Percentiles rank a stretch among this genome's conserved stretches.
Evolutionary conservation across 2,113 vertebrate species (phyloP).

Genomic region (Burhinus oedicnemus): DNA sequence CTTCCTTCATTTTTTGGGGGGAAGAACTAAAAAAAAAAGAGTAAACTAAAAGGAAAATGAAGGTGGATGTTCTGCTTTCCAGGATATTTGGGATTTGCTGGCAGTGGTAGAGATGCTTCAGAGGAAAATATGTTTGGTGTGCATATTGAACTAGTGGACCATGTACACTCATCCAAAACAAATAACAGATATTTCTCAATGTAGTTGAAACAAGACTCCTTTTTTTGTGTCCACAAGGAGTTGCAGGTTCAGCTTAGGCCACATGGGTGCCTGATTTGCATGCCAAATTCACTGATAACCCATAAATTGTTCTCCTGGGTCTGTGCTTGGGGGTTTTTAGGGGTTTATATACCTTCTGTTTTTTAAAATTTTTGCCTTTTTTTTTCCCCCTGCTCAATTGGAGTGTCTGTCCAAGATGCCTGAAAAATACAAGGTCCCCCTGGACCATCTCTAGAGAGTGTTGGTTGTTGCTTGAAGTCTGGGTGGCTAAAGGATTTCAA

Average conservation of each 20-base stretch:
- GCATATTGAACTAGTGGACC: neutral
- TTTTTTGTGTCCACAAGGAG: neutral
- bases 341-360: neutral
- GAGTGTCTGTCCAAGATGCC: neutral
- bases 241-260: neutral
- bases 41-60: neutral
- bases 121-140: neutral
- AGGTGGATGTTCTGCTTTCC: neutral
- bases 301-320: neutral
- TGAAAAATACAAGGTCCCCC: neutral
- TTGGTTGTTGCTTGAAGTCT: neutral
- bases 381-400: neutral
- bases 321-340: neutral
- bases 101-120: neutral
- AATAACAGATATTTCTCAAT: neutral
- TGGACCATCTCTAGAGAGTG: neutral
- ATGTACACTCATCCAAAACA: neutral
- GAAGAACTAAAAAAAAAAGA: neutral
- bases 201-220: neutral
- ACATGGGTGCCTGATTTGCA: neutral
- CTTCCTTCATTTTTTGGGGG: neutral
- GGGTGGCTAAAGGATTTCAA: neutral
- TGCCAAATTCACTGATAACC: neutral
- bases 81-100: neutral
- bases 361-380: neutral